phyloP scores from a whole-genome alignment of 1,140 invertebrate genomes.

The Calosoma granatense region DNA sequence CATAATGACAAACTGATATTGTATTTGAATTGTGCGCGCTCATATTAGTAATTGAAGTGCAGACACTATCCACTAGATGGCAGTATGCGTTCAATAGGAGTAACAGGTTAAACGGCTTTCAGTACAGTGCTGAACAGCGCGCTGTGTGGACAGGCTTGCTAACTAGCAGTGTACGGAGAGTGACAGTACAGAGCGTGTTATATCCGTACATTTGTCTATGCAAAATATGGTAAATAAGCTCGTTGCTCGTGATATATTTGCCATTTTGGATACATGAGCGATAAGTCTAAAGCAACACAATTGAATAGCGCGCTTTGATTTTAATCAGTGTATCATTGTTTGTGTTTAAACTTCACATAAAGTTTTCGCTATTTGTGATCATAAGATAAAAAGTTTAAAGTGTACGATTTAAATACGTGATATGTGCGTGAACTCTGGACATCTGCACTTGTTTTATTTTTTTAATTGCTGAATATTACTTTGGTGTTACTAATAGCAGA shows the following conservation, averaged over 20 bases:
- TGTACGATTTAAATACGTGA: constrained; percentile 4
- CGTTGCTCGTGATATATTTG: neutral
- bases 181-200: neutral
- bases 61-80: neutral
- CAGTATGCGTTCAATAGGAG: neutral
- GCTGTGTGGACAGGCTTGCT: neutral
- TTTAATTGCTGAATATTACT: neutral
- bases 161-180: neutral
- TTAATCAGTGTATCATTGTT: neutral
- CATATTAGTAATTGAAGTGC: too few relatives aligned
- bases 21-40: too few relatives aligned
- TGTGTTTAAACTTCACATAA: neutral
- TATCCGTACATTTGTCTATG: neutral
- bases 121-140: neutral
- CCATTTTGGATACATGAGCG: neutral
- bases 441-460: neutral
- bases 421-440: constrained; percentile 5
- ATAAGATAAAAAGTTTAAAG: neutral
- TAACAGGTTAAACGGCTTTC: neutral
- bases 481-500: neutral
- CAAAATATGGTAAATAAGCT: neutral
- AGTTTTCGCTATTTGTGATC: neutral
- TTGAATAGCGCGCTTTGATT: neutral
- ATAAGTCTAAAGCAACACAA: neutral
- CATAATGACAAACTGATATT: too few relatives aligned